A percentile compares a stretch with the other conserved stretches of the same genome.
Evolutionary conservation across 2,888 invertebrate genomes (phyloP).

Genomic region (Drosophila planitibia): DNA sequence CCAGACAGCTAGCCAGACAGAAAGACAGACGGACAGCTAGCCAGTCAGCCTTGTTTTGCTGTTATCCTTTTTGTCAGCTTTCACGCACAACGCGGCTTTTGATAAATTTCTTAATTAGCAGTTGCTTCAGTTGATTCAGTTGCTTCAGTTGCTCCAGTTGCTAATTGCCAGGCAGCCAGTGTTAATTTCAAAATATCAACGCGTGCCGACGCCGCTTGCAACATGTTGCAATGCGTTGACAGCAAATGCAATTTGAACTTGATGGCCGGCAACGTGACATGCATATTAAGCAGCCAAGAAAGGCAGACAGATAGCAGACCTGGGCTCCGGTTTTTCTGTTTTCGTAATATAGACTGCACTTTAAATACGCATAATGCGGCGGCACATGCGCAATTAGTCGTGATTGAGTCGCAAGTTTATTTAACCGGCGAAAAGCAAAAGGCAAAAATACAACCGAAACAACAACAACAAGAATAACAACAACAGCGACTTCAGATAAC

Average conservation of each 20-base stretch:
- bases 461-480: conserved; percentile 34
- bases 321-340: conserved; percentile 55
- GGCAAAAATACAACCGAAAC: conserved; percentile 15
- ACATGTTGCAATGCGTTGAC: conserved; percentile 77
- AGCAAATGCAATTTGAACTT: conserved; percentile 83
- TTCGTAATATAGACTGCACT: conserved; percentile 74
- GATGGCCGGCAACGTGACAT: conserved; percentile 82
- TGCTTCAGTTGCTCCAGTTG: conserved; percentile 18
- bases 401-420: conserved; percentile 79
- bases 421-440: conserved; percentile 64
- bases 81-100: conserved; percentile 49
- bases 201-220: conserved; percentile 59
- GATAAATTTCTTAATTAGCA: conserved; percentile 78
- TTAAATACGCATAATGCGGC: conserved; percentile 75
- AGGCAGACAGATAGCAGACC: conserved; percentile 26
- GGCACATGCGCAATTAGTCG: conserved; percentile 80
- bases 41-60: conserved; percentile 15
- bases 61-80: conserved; percentile 70
- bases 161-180: conserved; percentile 41
- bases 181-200: conserved; percentile 78
- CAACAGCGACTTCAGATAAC: conserved; percentile 40
- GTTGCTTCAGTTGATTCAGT: conserved; percentile 59
- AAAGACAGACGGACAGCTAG: neutral
- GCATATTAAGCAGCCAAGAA: conserved; percentile 74
- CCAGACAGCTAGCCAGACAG: neutral